These are phyloP conservation scores for Athene cunicularia DNA, from an alignment of 2,113 vertebrate genomes.

Conservation along the genomic window DNA sequence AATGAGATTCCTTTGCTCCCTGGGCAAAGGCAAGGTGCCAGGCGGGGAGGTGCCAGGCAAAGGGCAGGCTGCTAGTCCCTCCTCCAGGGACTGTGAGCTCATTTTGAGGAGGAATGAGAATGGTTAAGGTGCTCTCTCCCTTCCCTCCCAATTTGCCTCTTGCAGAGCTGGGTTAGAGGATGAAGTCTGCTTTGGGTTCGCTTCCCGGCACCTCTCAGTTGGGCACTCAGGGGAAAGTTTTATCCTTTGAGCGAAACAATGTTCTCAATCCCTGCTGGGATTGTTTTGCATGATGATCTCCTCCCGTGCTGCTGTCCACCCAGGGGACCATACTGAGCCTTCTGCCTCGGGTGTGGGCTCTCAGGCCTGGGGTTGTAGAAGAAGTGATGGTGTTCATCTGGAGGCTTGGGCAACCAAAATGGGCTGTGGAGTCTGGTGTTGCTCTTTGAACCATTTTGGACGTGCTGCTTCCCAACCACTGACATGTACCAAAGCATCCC, in stretches of 20 bases:
- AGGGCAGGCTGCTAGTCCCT: neutral
- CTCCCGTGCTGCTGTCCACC: neutral
- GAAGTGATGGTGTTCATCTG: neutral
- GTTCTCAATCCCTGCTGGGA: neutral
- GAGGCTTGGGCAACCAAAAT: neutral
- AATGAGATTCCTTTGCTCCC: slow-evolving; percentile 20
- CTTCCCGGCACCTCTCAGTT: neutral
- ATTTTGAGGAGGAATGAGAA: neutral
- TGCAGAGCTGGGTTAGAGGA: neutral
- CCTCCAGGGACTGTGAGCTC: neutral
- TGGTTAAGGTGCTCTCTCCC: neutral
- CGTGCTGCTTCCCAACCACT: neutral
- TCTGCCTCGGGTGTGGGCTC: neutral
- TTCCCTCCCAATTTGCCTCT: neutral
- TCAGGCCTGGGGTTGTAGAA: accelerated
- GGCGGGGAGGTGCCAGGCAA: neutral
- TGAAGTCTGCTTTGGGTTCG: neutral
- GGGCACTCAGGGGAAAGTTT: neutral
- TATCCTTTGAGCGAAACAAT: neutral
- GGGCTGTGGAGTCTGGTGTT: neutral
- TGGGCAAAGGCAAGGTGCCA: neutral
- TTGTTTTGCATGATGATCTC: neutral
- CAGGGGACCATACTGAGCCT: neutral
- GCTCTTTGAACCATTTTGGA: neutral
- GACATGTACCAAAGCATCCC: neutral